These are phyloP conservation scores for Dendrocincla fuliginosa DNA, from an alignment of 2,797 vertebrate genomes.

Conservation along the genomic window DNA sequence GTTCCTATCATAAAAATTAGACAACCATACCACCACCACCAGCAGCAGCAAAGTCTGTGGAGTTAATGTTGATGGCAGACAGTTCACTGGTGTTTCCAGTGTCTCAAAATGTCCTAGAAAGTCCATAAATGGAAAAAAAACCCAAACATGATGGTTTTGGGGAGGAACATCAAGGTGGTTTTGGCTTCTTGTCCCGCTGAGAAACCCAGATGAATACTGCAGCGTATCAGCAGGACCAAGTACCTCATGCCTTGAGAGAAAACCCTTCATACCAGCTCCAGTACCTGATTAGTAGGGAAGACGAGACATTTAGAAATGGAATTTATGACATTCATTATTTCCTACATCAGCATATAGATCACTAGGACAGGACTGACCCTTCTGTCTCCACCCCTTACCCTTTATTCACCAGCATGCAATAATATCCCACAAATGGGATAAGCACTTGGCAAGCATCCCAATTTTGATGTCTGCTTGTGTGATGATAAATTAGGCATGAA, in stretches of 20 bases:
- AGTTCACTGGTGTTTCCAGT: constrained; percentile 62
- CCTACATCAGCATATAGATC: constrained; percentile 1
- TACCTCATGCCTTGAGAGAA: constrained; percentile 62
- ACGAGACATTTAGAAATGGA: neutral
- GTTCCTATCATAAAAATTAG: constrained; percentile 80
- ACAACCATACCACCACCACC: constrained; percentile 74
- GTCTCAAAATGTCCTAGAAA: constrained; percentile 56
- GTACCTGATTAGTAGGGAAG: constrained; percentile 81
- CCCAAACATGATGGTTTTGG: constrained; percentile 41
- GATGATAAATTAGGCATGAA: neutral
- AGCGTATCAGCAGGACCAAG: constrained; percentile 57
- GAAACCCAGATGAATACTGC: constrained; percentile 66
- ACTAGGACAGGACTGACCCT: neutral
- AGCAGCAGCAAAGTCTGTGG: constrained; percentile 75
- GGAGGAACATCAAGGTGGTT: constrained; percentile 60
- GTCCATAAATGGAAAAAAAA: constrained; percentile 57
- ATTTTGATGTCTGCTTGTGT: neutral
- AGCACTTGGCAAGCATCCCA: neutral
- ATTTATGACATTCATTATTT: neutral
- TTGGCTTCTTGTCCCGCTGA: constrained; percentile 62
- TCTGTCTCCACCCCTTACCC: neutral
- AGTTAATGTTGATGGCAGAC: constrained; percentile 74
- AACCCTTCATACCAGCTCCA: constrained; percentile 91
- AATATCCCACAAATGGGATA: neutral
- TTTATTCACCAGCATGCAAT: neutral